phyloP scores from a whole-genome alignment of 2,888 invertebrate genomes.

The Athripsodes cinereus region DNA sequence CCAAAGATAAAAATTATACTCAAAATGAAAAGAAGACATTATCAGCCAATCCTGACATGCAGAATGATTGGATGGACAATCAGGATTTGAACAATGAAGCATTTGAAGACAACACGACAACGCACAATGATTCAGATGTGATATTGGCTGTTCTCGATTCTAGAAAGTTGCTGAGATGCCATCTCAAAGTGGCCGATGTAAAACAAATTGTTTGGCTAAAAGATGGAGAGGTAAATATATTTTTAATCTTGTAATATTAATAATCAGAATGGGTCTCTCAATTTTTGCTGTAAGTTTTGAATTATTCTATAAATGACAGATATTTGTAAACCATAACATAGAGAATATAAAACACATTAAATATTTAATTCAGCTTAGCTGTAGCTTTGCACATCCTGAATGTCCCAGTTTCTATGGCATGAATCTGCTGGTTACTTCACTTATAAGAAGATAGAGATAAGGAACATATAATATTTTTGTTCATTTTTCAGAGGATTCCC shows the following conservation, averaged over 20 bases:
- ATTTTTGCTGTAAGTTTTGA: too few species aligned
- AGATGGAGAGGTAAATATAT: slow-evolving; percentile 18
- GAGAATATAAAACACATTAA: too few species aligned
- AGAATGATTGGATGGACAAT: neutral
- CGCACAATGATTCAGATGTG: slow-evolving; percentile 11
- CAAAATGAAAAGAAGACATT: neutral
- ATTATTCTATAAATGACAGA: too few species aligned
- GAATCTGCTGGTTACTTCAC: too few species aligned
- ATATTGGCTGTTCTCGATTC: slow-evolving; percentile 12
- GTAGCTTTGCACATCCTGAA: too few species aligned
- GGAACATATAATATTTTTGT: neutral
- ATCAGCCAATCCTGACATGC: neutral
- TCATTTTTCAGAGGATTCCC: neutral
- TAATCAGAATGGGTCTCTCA: too few species aligned
- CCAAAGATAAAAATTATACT: neutral
- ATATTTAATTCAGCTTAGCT: too few species aligned
- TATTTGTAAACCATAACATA: too few species aligned
- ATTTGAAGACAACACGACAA: slow-evolving; percentile 5
- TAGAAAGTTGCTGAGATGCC: slow-evolving; percentile 16
- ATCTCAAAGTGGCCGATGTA: slow-evolving; percentile 10
- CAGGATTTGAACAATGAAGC: neutral
- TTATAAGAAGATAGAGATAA: too few species aligned
- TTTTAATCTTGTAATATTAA: too few species aligned
- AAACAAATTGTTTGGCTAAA: slow-evolving; percentile 13
- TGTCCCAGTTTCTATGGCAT: too few species aligned